Evolutionary conservation across 2,797 vertebrate genomes (phyloP), one percentile per base, ranked within the genome.

Genomic region (Discoglossus pictus): DNA sequence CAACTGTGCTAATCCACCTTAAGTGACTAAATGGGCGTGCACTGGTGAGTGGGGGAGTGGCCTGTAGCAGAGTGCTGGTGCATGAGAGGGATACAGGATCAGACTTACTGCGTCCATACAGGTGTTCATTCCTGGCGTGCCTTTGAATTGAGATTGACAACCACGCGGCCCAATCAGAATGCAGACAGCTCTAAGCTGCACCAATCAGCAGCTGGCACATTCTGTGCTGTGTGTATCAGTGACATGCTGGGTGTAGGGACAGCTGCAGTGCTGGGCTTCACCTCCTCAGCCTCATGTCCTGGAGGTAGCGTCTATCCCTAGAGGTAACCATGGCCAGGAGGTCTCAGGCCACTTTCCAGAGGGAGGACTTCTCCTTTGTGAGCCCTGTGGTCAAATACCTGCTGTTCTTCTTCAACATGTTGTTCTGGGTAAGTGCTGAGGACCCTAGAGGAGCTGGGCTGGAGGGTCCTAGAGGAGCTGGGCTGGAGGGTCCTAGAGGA

Each of bases 361-460:
- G 78, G 31, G 81, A 90, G 13, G 86, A 91, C 31, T 94, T 87
- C 80, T 85, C 86, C 2, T 93, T 90, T 74, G 89, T 96, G 75
- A 95, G 85, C 31, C 90, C 88, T 0, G 73, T 88, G 64, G 91
- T 95, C 58, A 97, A 98, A 76, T 96, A 94, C 73, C 84, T 94
- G 12, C 88, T 97, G 3, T 96, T 95, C 78, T 54, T 93, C 52
- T 97, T 95, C 78, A 97, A 96, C 76, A 84, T 89, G 70, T 73
- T 96, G 25, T 95, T 95, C 65, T 97, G 95, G 94, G 95, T 97
- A 82, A 94, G 94, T 88, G 38, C 36, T 13, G 20, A n/a, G n/a
- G n/a, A n/a, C n/a, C n/a, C n/a, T n/a, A n/a, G n/a, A n/a, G n/a
- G n/a, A n/a, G n/a, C n/a, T n/a, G n/a, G n/a, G n/a, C n/a, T n/a